A percentile compares a stretch with the other conserved stretches of the same genome.
Evolutionary conservation across 2,113 vertebrate species (phyloP).

Genomic region (Pterocles gutturalis): DNA sequence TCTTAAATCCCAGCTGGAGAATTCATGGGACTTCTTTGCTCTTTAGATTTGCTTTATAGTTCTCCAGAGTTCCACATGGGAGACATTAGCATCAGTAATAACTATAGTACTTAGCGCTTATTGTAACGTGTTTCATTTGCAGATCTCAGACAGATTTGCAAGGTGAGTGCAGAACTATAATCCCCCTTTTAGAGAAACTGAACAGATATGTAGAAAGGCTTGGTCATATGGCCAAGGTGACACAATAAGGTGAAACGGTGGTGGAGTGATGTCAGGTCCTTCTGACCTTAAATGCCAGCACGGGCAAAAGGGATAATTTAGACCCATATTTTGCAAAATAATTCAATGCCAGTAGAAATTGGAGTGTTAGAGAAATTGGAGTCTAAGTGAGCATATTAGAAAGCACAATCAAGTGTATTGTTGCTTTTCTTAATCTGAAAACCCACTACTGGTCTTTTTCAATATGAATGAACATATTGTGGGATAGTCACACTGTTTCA

Average conservation of each 20-base stretch:
- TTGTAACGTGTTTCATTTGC: not conserved
- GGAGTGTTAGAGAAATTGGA: not conserved
- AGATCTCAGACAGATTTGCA: not conserved
- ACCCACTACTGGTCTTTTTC: not conserved
- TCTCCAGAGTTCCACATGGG: not conserved
- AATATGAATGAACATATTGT: not conserved
- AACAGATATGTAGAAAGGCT: not conserved
- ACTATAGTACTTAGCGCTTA: not conserved
- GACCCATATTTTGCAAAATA: not conserved
- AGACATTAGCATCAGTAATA: conserved; percentile 28
- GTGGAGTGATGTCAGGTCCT: not conserved
- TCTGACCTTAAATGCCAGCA: not conserved
- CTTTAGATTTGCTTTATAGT: conserved; percentile 22
- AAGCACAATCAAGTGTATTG: not conserved
- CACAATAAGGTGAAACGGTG: not conserved
- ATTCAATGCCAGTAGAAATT: not conserved
- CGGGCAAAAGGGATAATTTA: not conserved
- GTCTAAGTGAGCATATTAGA: not conserved
- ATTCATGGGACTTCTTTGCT: conserved; percentile 8
- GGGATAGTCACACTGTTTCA: not conserved
- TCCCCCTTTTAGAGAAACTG: not conserved
- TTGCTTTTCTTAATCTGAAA: not conserved
- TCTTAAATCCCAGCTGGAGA: conserved; percentile 27
- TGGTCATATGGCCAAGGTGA: not conserved
- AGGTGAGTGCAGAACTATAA: not conserved